Evolutionary conservation across 2,888 invertebrate genomes (phyloP).

Genomic region (Pteria penguin): DNA sequence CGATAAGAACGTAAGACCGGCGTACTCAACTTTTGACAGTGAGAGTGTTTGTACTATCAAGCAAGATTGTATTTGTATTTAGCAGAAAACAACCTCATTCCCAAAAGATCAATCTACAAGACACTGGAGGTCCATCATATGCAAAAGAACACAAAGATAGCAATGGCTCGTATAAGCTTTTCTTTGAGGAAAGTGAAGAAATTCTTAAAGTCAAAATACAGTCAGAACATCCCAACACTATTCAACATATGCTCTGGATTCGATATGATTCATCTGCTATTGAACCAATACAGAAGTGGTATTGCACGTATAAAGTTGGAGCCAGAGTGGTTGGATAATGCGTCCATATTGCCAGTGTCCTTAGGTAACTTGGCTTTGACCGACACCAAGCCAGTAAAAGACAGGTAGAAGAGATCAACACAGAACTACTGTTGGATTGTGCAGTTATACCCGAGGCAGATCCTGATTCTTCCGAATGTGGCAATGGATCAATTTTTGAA

Average conservation of each 20-base stretch:
- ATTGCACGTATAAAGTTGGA: constrained; percentile 30
- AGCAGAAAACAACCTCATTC: not conserved
- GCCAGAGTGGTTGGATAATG: constrained; percentile 32
- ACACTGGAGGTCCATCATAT: not conserved
- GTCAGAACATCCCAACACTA: not conserved
- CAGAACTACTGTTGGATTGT: not conserved
- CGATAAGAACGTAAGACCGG: not conserved
- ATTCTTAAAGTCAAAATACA: not conserved
- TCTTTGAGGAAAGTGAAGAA: not conserved
- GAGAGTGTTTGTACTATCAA: not conserved
- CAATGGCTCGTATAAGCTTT: not conserved
- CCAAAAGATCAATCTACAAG: not conserved
- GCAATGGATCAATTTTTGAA: not conserved
- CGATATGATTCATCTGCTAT: not conserved
- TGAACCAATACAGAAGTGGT: constrained; percentile 20
- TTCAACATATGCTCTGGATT: not conserved
- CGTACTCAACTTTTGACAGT: not conserved
- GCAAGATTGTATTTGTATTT: not conserved
- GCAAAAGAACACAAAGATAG: not conserved
- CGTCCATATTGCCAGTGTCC: constrained; percentile 31
- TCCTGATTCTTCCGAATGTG: not conserved
- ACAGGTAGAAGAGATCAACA: not conserved
- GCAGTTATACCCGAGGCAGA: not conserved
- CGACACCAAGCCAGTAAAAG: not conserved
- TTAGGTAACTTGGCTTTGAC: constrained; percentile 23